Base-by-base conservation (phyloP, 2,113 vertebrate genomes). In the Halcyon malimbica region DNA sequence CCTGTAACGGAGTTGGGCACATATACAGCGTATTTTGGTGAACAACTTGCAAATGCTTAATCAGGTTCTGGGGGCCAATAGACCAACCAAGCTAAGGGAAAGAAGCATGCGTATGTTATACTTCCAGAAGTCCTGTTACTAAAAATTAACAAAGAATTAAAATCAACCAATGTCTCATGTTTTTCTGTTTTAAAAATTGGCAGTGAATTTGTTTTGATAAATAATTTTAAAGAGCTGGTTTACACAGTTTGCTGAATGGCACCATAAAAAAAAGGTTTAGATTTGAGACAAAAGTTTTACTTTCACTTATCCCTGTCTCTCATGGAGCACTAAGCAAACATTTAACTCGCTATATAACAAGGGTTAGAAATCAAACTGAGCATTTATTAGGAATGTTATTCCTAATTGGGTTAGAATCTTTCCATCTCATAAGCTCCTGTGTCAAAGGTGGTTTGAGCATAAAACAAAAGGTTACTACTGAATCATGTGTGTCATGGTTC, bases 1-100 rank as follows among this genome's bases (percentile, higher is more conserved):
- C 99, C 98, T 99, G 99, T 78, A 99, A 89, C 29, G 99, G 99
- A 59, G 99, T 99, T 18, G 99, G 92, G 78, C 99, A 99, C 78
- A 99, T 98, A 93, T 99, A 99, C 31, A 99, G 20, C 2, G 96
- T 98, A 70, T 99, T 99, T 96, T 99, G 99, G 91, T 99, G 99
- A 89, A 99, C 98, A 2, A 99, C 99, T 97, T 99, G 99, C 83
- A 99, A 98, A 96, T 99, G 99, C 90, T 98, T 99, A 37, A 99
- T 98, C 97, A 99, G 95, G 90, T 99, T 95, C 65, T 98, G 97
- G 5, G 99, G 99, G 77, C 99, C 99, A 68, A 99, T 97, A 69
- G 99, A 99, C 99, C 99, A 99, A 75, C 99, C 99, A 68, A 99
- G 98, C 99, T 99, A 80, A 37, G 81, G 94, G 82, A 94, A 91